Evolutionary conservation across 1,140 invertebrate species (phyloP), one percentile per base, ranked within the genome.

Genomic region (Zophobas atratus): DNA sequence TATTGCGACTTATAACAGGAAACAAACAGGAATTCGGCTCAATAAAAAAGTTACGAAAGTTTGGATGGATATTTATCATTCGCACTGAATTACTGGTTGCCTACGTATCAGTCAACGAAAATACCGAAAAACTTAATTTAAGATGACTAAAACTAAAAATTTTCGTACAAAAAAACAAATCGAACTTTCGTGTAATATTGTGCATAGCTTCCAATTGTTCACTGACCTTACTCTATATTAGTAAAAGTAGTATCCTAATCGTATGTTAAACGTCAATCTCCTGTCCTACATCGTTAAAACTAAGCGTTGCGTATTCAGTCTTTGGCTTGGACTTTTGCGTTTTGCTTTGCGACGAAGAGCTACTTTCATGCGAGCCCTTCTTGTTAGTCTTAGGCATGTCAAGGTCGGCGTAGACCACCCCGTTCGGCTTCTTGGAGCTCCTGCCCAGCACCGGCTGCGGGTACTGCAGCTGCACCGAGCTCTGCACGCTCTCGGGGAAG

Each of bases 271-370:
- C 93, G 86, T 94, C 93, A 82, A 95, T 94, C 86, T 92, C 92
- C 84, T 92, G 90, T 82, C 91, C 91, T 77, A 92, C 88, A 84
- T 94, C 93, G 84, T 93, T 92, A 87, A 94, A 95, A 87, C 93
- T 93, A 77, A 94, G 89, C 81, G 93, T 92, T 53, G 92, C 91
- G 84, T 94, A 93, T 85, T 94, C 92, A 83, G 91, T 92, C 86
- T 88, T 88, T 76, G 80, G 78, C 82, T 86, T 85, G 36, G 80
- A 75, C 75, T 85, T 85, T 78, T 81, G 82, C 39, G 60, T 77
- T 48, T 81, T 79, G 51, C 70, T 80, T 53, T 78, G 79, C 20
- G 72, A 77, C 4, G 78, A 79, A 8, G 79, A 81, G 48, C 56
- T 72, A 1, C 74, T 77, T 2, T 77, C 75, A 43, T 80, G 71